Evolutionary conservation across 1,140 invertebrate species (phyloP).

Genomic region (Theocolax elegans): DNA sequence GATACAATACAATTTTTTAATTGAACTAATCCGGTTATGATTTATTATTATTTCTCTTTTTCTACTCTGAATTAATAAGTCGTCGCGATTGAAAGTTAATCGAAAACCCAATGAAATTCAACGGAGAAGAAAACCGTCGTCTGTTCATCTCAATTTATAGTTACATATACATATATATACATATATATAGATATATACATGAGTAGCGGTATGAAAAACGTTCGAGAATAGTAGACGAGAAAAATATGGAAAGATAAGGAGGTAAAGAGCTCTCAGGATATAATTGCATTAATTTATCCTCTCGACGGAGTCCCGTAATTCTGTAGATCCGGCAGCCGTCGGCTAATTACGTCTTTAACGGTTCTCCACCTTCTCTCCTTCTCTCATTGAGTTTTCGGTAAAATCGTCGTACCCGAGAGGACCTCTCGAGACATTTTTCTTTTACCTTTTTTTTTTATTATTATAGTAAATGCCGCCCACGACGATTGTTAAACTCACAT

Average conservation of each 20-base stretch:
- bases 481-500: not conserved
- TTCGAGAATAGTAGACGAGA: slow-evolving; percentile 13
- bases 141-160: no score
- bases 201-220: no score
- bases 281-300: slow-evolving; percentile 62
- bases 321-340: slow-evolving; percentile 47
- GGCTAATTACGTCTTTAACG: slow-evolving; percentile 59
- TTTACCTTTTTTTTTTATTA: not conserved
- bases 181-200: no score
- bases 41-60: no score
- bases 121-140: not conserved
- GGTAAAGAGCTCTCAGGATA: slow-evolving; percentile 28
- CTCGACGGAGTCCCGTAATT: no score
- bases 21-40: slow-evolving; percentile 43
- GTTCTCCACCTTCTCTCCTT: slow-evolving; percentile 41
- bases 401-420: no score
- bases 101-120: slow-evolving; percentile 31
- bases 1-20: slow-evolving; percentile 46
- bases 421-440: not conserved
- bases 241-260: slow-evolving; percentile 20
- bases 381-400: no score
- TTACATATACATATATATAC: no score
- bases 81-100: slow-evolving; percentile 50
- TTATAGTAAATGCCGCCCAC: no score
- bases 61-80: no score